phyloP scores from a whole-genome alignment of 2,888 invertebrate species.

The Hartigia nigra region DNA sequence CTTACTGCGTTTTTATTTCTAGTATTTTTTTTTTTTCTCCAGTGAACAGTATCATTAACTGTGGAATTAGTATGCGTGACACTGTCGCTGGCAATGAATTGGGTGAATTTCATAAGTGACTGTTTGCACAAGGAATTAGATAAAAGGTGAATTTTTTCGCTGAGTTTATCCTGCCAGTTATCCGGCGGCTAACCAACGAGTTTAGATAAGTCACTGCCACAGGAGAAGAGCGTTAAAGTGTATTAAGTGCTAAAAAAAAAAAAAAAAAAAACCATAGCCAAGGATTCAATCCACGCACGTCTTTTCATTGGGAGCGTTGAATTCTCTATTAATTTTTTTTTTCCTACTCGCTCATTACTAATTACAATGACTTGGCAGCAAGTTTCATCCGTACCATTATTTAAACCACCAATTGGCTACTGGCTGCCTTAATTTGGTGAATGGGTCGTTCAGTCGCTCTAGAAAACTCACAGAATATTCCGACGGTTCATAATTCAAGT shows the following conservation, averaged over 20 bases:
- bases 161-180: constrained; percentile 22
- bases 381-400: not conserved
- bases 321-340: not conserved
- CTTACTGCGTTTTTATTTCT: not conserved
- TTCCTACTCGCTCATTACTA: not conserved
- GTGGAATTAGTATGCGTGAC: not conserved
- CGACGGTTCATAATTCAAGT: not conserved
- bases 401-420: not conserved
- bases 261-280: too few relatives aligned
- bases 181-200: constrained; percentile 15
- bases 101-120: not conserved
- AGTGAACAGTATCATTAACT: not conserved
- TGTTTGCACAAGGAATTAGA: not conserved
- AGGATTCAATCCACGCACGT: not conserved
- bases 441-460: not conserved
- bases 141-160: constrained; percentile 1
- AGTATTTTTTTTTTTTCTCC: not conserved
- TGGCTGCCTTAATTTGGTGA: not conserved
- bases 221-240: constrained; percentile 5
- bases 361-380: not conserved
- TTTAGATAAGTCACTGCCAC: constrained; percentile 12
- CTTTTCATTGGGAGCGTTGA: not conserved
- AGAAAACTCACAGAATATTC: not conserved
- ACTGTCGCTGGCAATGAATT: not conserved
- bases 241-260: not conserved